A percentile compares a stretch with the other conserved stretches of the same genome.
phyloP scores from a whole-genome alignment of 2,113 vertebrate genomes.

The Crypturellus undulatus region DNA sequence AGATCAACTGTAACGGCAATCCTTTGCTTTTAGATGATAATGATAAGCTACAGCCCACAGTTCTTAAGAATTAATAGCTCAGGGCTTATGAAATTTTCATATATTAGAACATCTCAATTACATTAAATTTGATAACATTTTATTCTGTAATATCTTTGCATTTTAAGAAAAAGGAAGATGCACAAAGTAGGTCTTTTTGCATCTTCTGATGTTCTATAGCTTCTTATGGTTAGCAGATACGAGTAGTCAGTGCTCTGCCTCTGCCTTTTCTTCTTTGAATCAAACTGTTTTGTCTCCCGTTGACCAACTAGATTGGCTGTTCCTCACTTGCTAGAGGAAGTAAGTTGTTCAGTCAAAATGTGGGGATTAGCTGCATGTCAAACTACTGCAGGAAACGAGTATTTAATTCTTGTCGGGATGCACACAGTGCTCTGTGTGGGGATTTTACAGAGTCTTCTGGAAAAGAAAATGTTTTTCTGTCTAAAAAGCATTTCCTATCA shows the following conservation, averaged over 20 bases:
- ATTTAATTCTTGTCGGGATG: constrained; percentile 16
- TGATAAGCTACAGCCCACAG: constrained; percentile 25
- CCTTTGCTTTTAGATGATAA: constrained; percentile 25
- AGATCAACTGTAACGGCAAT: background rate
- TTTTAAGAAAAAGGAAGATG: background rate
- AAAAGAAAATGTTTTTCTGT: constrained; percentile 53
- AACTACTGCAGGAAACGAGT: constrained; percentile 37
- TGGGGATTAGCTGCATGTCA: constrained; percentile 11
- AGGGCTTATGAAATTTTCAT: background rate
- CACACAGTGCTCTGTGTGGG: background rate
- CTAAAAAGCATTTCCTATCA: constrained; percentile 47
- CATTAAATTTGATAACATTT: background rate
- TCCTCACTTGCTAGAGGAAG: background rate
- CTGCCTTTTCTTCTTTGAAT: background rate
- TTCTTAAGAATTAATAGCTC: constrained; percentile 36
- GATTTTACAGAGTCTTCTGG: constrained; percentile 42
- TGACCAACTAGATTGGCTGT: background rate
- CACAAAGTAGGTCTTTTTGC: background rate
- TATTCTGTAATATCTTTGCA: background rate
- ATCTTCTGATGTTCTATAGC: background rate
- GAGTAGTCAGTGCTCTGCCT: background rate
- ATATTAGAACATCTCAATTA: constrained; percentile 3
- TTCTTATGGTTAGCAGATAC: background rate
- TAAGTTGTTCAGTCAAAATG: background rate
- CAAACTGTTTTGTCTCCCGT: background rate